phyloP scores from a whole-genome alignment of 2,113 vertebrate genomes.

The Aplodontia rufa region DNA sequence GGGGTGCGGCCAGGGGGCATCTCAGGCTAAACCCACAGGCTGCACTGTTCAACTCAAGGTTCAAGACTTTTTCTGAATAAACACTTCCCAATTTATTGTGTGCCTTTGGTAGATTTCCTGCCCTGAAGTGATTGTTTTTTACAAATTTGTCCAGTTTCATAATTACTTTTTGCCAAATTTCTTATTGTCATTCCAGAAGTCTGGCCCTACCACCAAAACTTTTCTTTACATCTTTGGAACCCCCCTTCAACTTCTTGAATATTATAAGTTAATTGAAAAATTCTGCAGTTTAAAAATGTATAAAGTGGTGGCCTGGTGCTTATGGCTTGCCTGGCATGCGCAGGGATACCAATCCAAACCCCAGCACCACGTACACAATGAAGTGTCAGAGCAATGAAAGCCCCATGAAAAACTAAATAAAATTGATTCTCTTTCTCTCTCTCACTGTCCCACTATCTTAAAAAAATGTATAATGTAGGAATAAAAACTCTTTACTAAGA shows the following conservation, averaged over 20 bases:
- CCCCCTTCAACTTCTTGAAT: not conserved
- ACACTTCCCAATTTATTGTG: not conserved
- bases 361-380: too few species aligned
- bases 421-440: too few species aligned
- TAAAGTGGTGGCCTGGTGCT: too few species aligned
- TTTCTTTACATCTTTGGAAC: not conserved
- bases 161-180: conserved; percentile 37
- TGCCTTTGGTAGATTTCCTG: not conserved
- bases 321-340: too few species aligned
- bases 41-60: not conserved
- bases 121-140: conserved; percentile 41
- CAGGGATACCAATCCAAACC: too few species aligned
- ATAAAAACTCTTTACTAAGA: not conserved
- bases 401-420: too few species aligned
- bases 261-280: not conserved
- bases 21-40: not conserved
- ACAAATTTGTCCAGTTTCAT: conserved; percentile 12
- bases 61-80: conserved; percentile 7
- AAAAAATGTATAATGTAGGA: not conserved
- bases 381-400: too few species aligned
- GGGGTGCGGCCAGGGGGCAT: not conserved
- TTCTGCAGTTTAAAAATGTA: not conserved
- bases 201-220: not conserved
- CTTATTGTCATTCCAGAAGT: not conserved
- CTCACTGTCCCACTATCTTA: too few species aligned